Evolutionary conservation across 2,888 invertebrate species (phyloP), one percentile per base, ranked within the genome.

Genomic region (Mechanitis mazaeus): DNA sequence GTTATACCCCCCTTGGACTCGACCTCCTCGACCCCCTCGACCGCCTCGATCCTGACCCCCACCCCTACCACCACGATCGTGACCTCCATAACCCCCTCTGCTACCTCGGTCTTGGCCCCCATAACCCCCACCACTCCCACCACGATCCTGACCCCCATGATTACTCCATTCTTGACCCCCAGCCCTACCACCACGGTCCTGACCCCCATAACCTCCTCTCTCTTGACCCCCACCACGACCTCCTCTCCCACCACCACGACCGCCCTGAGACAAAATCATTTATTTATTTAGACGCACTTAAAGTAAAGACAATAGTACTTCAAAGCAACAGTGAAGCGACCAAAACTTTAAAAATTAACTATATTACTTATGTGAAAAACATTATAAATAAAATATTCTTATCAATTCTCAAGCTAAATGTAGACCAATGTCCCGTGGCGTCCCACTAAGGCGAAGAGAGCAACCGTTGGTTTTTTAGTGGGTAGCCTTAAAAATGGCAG

Each of bases 201-300:
- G 63, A 35, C 68, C 65, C 12, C 65, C 73, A 11, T 84, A 77
- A 33, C 87, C 82, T 2, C 77, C 73, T 2, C 84, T 79, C 6
- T 42, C 42, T 9, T 42, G 42, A 9, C 80, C 75, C 11, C 80
- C 79, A 47, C 78, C 67, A 33, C 75, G 75, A 69, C 90, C 77
- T 64, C 91, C 79, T 54, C 87, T 83, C 9, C 91, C 86, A 45
- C 90, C 91, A 45, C 90, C 74, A 0, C 90, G 87, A 46, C 92
- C 89, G 58, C 91, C 89, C 70, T 70, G 53, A 2, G 9, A 50
- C 54, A 68, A 35, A 20, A 20, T 20, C 20, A 20, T 20, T 20
- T 20, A 20, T 20, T 20, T 20, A 20, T 20, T 20, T 20, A 20
- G 20, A 20, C 20, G 20, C 20, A 20, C 20, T 20, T 20, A 20